A percentile compares a stretch with the other conserved stretches of the same genome.
Conservation (phyloP, 2,797 vertebrate genomes). For the Crocidura indochinensis region DNA sequence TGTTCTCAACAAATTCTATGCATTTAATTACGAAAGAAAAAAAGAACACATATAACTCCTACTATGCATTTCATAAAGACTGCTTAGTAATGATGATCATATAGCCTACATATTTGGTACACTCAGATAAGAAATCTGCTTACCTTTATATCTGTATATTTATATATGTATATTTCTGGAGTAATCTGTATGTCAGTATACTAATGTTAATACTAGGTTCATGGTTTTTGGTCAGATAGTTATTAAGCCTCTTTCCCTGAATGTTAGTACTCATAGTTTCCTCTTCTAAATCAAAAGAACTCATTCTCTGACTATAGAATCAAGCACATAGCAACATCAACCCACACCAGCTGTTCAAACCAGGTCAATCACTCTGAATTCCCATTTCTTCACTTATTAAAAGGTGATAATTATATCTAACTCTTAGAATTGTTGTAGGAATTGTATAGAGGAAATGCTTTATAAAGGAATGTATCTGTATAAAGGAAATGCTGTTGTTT, state of each 20-base stretch:
- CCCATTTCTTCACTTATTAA: conserved; percentile 30
- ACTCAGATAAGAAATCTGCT: neutral
- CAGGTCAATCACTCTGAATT: neutral
- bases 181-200: neutral
- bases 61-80: no score
- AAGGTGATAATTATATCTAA: conserved; percentile 1
- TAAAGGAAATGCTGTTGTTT: neutral
- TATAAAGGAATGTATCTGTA: neutral
- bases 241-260: neutral
- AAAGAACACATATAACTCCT: no score
- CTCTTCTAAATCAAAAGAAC: neutral
- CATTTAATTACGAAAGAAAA: neutral
- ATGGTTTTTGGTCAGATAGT: neutral
- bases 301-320: neutral
- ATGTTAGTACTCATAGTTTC: neutral
- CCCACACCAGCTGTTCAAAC: neutral
- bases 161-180: neutral
- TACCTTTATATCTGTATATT: no score
- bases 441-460: neutral
- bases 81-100: neutral
- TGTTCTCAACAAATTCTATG: neutral
- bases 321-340: neutral
- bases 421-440: neutral
- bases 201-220: neutral
- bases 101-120: neutral